Evolutionary conservation across 2,113 vertebrate genomes (phyloP).

Genomic region (Plecotus auritus): DNA sequence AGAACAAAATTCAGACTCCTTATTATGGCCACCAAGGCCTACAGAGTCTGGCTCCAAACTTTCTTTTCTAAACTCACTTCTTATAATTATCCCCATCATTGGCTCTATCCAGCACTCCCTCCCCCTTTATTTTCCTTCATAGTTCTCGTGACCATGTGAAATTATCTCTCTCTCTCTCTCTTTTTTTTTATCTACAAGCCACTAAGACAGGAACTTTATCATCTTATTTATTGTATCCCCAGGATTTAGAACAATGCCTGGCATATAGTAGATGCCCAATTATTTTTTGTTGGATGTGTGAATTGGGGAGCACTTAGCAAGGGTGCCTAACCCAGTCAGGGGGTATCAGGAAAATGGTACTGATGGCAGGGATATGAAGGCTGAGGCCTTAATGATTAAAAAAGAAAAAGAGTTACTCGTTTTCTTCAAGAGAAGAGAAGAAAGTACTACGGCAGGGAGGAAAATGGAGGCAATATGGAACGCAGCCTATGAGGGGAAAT

Average conservation of each 20-base stretch:
- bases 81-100: not conserved
- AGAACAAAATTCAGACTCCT: not conserved
- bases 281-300: not conserved
- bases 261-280: not conserved
- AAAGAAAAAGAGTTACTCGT: not conserved
- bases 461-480: not conserved
- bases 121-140: not conserved
- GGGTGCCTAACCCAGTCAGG: not conserved
- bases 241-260: not conserved
- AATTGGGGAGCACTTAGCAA: not conserved
- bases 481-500: not conserved
- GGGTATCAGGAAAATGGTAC: not conserved
- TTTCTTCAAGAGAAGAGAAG: not conserved
- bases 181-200: not conserved
- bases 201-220: not conserved
- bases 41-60: not conserved
- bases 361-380: not conserved
- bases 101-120: not conserved
- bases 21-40: not conserved
- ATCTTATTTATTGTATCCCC: not conserved
- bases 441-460: not conserved
- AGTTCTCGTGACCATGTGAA: not conserved
- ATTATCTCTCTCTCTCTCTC: not conserved
- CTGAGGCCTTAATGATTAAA: not conserved
- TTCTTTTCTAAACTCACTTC: not conserved